Conservation (phyloP, 2,888 invertebrate species). For the Nineta flava region DNA sequence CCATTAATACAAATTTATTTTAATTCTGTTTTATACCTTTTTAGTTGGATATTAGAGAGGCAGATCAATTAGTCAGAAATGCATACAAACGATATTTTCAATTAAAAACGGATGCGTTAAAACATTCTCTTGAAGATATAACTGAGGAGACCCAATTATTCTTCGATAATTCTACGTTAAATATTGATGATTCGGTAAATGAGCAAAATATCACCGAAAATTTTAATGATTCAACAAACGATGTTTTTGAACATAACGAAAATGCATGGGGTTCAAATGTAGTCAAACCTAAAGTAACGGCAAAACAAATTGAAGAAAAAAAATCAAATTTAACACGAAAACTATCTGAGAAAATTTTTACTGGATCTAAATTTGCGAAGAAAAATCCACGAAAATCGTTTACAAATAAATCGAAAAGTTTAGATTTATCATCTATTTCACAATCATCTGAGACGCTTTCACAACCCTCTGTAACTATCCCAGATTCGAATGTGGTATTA, state of each 20-base stretch:
- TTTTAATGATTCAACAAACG: slow-evolving; percentile 13
- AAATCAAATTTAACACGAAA: slow-evolving; percentile 19
- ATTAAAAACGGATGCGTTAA: slow-evolving; percentile 56
- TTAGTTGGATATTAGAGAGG: slow-evolving; percentile 58
- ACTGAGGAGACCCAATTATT: not conserved
- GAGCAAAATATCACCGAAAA: slow-evolving; percentile 16
- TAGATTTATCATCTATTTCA: too few species aligned
- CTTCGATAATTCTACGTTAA: slow-evolving; percentile 14
- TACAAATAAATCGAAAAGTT: slow-evolving; percentile 11
- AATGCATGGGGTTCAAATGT: slow-evolving; percentile 33
- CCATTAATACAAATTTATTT: not conserved
- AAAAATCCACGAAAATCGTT: slow-evolving; percentile 61
- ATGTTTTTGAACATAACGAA: slow-evolving; percentile 15
- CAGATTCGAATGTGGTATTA: too few species aligned
- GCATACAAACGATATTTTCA: slow-evolving; percentile 73
- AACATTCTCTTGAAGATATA: slow-evolving; percentile 39
- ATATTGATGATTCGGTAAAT: slow-evolving; percentile 7
- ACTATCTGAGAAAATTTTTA: slow-evolving; percentile 50
- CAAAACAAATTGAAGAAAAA: slow-evolving; percentile 19
- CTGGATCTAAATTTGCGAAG: slow-evolving; percentile 47
- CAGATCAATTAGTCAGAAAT: slow-evolving; percentile 51
- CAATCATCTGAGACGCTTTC: too few species aligned
- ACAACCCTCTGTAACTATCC: too few species aligned
- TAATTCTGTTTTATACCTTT: slow-evolving; percentile 5
- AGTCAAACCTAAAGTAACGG: slow-evolving; percentile 22